Evolutionary conservation across 2,113 vertebrate species (phyloP), one percentile per base, ranked within the genome.

Genomic region (Nerophis ophidion): DNA sequence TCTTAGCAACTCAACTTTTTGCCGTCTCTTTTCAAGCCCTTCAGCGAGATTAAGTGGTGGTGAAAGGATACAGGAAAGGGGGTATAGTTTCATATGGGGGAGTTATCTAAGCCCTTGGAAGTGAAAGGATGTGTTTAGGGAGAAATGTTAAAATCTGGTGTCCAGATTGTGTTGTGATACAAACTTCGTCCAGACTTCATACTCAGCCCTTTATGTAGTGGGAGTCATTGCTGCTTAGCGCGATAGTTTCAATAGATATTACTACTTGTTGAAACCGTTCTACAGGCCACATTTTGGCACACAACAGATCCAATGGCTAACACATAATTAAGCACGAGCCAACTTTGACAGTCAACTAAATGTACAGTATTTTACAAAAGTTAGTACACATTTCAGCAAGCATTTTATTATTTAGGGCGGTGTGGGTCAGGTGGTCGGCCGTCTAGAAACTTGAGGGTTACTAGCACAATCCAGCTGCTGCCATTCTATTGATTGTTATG

Each of bases 91-190:
- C 67, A 80, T 85, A 75, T 7, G 19, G 8, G 66, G 61, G 48
- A 50, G 13, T 71, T 79, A 78, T 74, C 83, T 68, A 68, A 64
- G 26, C 48, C 33, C 2, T 16, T 60, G 11, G 49, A 65, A 73
- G 55, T 73, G 62, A 71, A 74, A 72, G 38, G 34, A 66, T 63
- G 57, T 69, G 54, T 50, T 57, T 45, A 54, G 11, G 45, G 53
- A 50, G 58, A 57, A 72, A 36, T 33, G 4, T 53, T 57, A 33
- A 79, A 82, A 79, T 81, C 61, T 84, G 82, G 61, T 49, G 64
- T 77, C 78, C 80, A 85, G 82, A 85, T 80, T 82, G 68, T 4
- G 3, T 46, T 58, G 54, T 4, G 53, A 60, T 51, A 48, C 47
- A 69, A 58, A 56, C 44, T 8, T n/a, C 15, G 34, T 61, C 49